phyloP scores from a whole-genome alignment of 2,888 invertebrate species.

The Sinodicranocentrus sp. region DNA sequence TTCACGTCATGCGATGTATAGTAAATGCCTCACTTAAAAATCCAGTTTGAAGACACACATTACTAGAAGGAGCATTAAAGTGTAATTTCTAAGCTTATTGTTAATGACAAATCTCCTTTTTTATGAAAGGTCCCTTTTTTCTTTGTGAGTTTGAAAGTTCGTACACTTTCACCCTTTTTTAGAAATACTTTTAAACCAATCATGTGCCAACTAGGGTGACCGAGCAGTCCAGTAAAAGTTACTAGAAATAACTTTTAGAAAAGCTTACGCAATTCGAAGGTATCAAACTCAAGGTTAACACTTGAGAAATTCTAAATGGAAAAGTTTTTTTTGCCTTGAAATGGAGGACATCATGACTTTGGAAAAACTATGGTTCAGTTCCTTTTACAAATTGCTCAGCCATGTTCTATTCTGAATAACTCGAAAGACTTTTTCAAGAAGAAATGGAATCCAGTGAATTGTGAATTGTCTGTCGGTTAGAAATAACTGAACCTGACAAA shows the following conservation, averaged over 20 bases:
- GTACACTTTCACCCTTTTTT: neutral
- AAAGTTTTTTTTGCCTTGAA: conserved; percentile 20
- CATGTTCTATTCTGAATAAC: conserved; percentile 13
- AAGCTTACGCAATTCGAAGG: neutral
- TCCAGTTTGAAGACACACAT: too few species aligned
- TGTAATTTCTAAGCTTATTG: too few species aligned
- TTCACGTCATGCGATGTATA: too few species aligned
- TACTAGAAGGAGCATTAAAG: too few species aligned
- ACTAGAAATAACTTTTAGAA: neutral
- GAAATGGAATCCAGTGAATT: conserved; percentile 12
- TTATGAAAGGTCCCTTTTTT: neutral
- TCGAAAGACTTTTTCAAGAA: neutral
- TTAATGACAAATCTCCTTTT: neutral
- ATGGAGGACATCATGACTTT: neutral
- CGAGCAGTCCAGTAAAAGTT: too few species aligned
- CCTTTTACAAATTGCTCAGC: conserved; percentile 29
- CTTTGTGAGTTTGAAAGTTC: neutral
- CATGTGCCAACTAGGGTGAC: too few species aligned
- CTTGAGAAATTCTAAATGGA: conserved; percentile 44
- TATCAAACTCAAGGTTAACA: conserved; percentile 39
- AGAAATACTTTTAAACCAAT: too few species aligned
- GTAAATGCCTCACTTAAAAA: too few species aligned
- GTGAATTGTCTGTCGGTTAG: conserved; percentile 25
- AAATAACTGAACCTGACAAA: neutral
- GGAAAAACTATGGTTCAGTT: conserved; percentile 16